Base-by-base conservation (phyloP, 2,113 vertebrate genomes). In the Campylomormyrus numenius region DNA sequence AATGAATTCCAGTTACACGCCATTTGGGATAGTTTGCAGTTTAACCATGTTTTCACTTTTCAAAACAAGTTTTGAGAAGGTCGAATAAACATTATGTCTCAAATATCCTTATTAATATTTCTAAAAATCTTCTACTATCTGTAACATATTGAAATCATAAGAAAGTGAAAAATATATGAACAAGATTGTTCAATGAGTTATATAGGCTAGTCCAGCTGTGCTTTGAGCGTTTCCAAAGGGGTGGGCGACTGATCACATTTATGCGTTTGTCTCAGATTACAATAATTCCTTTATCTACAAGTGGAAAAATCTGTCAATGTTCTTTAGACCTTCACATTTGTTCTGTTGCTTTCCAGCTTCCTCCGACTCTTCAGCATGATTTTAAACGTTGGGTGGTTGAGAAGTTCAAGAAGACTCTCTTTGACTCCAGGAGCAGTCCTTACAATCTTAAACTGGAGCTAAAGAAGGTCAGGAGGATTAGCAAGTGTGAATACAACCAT, bases 321-420 rank as follows among this genome's bases (percentile, higher is more conserved):
- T 48, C 45, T 42, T 13, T 85, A 24, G 19, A 7, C 27, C 15
- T 15, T 52, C n/a, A 87, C n/a, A 50, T 49, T 52, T 87, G 21
- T 86, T 49, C 42, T 50, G 85, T 31, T 86, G 45, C 56, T 56
- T 2, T 90, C 2, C 93, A 98, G 97, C 97, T 99, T 93, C 97
- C 97, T 91, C 97, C 97, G 24, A 93, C 95, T 91, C 93, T 96
- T 87, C 95, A 96, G 66, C 94, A 95, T 92, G 94, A 94, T 94
- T 92, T 95, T 91, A 96, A 96, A 94, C 96, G 96, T 74, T 96
- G 96, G 80, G 91, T 96, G 1, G 89, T 97, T 50, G 97, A 97
- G 84, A 96, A 95, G 92, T 97, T 98, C 92, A 99, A 98, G 94
- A 98, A 98, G 92, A 96, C 96, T 24, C 95, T 98, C 45, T 98